Base-by-base conservation (phyloP, 2,888 invertebrate genomes). In the Dermolepida albohirtum region DNA sequence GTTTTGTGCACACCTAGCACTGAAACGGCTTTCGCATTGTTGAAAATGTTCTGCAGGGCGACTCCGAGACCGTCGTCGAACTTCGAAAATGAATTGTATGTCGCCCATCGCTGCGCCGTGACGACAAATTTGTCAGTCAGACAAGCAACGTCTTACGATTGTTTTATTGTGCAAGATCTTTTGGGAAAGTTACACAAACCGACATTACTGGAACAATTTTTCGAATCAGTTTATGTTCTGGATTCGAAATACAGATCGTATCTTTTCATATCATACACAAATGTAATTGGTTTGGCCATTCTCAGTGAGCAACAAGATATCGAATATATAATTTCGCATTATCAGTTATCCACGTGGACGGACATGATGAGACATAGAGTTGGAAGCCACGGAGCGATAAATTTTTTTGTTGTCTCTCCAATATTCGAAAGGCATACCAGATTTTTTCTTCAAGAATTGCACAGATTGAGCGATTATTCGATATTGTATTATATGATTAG, bases 1-100 rank as follows among this genome's bases (percentile, higher is more conserved):
- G 80, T 88, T 11, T 78, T 89, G 67, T 85, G 87, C 8, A 74
- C 88, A 8, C 89, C 90, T 0, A 85, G 86, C 0, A 82, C 82
- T 1, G 82, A 84, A 55, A 79, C 84, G 0, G 81, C 84, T 5
- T 86, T 86, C 67, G 84, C 87, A 0, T 79, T 89, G 10, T 79
- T 89, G 14, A 84, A 87, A 69, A 84, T 87, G 75, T 89, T 89
- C 74, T 85, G 86, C 78, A 66, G 77, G 64, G 82, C 84, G 0
- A 76, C 81, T 1, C 78, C 83, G 27, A 77, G 80, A 63, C 73
- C 76, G 14, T 72, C 77, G 51, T 76, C 78, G 50, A 79, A 81
- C 44, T 85, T 82, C 71, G 81, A 83, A 4, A 81, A 84, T 74
- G 80, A 82, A 7, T 70, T 86, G 14, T 84, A 84, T 72, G 69